Evolutionary conservation across 2,797 vertebrate genomes (phyloP).

Genomic region (Erpetoichthys calabaricus): DNA sequence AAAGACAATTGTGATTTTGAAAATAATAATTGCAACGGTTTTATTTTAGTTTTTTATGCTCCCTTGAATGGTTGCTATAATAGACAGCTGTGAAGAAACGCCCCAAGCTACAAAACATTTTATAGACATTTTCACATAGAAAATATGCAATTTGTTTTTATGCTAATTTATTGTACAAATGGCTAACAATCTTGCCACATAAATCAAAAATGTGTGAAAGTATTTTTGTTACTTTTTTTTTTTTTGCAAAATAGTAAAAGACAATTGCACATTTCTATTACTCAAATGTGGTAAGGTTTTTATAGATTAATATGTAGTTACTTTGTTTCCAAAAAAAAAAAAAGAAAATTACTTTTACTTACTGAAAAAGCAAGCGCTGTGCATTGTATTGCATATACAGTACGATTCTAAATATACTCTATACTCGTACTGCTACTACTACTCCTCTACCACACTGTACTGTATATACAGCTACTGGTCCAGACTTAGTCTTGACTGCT

Average conservation of each 20-base stretch:
- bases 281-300: too few species aligned
- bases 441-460: too few species aligned
- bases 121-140: background rate
- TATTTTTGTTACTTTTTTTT: background rate
- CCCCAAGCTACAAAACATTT: background rate
- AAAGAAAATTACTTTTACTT: too few species aligned
- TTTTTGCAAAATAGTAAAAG: background rate
- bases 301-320: too few species aligned
- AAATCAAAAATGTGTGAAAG: background rate
- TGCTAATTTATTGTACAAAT: background rate
- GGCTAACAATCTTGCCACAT: too few species aligned
- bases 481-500: too few species aligned
- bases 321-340: too few species aligned
- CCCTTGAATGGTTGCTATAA: background rate
- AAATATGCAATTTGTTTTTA: background rate
- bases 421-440: too few species aligned
- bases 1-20: background rate
- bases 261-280: background rate
- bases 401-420: too few species aligned
- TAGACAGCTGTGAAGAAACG: conserved; percentile 2
- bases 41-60: background rate
- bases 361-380: too few species aligned
- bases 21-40: background rate
- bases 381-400: too few species aligned
- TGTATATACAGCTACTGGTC: too few species aligned